These are phyloP conservation scores for Drosophila prosaltans DNA, from an alignment of 1,140 invertebrate species.

Conservation along the genomic window DNA sequence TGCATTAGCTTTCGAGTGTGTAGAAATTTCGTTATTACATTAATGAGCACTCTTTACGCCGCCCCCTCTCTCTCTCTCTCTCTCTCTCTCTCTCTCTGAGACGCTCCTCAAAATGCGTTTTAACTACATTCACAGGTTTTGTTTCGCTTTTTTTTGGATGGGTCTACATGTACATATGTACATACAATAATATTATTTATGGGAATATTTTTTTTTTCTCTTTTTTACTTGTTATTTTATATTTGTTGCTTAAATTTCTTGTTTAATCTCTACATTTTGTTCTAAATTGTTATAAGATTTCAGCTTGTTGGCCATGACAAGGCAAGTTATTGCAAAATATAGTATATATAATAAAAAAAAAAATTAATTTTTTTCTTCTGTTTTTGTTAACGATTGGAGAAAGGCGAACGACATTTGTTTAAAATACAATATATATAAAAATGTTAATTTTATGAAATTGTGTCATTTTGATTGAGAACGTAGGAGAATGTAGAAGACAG, in stretches of 20 bases:
- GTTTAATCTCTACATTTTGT: background rate
- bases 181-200: no score
- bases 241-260: background rate
- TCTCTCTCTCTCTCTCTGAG: no score
- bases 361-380: background rate
- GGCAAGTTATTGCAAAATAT: background rate
- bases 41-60: no score
- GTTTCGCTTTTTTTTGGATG: no score
- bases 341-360: background rate
- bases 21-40: no score
- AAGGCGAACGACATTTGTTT: slow-evolving; percentile 12
- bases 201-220: background rate
- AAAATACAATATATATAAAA: background rate
- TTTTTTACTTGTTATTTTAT: no score
- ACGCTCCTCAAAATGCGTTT: no score
- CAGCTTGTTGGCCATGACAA: slow-evolving; percentile 8
- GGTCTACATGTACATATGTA: no score
- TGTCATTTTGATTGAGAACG: slow-evolving; percentile 2
- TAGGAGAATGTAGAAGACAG: background rate
- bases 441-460: slow-evolving; percentile 8
- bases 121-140: no score
- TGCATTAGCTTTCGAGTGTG: no score
- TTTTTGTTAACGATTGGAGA: background rate
- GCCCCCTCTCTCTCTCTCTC: no score
- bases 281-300: slow-evolving; percentile 5